A percentile compares a stretch with the other conserved stretches of the same genome.
phyloP scores from a whole-genome alignment of 2,888 invertebrate species.

The Diabrotica balteata region DNA sequence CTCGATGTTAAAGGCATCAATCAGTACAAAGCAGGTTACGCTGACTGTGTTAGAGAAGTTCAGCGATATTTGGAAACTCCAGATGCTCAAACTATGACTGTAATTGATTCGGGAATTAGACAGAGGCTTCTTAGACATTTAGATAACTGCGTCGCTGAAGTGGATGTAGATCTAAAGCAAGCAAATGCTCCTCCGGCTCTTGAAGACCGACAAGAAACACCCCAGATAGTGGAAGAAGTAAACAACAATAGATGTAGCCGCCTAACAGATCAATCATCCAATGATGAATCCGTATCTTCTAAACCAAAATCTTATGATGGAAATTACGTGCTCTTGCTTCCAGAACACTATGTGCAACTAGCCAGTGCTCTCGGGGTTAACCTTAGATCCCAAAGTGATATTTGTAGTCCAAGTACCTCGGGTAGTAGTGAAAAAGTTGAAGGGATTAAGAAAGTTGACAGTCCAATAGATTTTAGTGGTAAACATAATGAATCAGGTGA shows the following conservation, averaged over 20 bases:
- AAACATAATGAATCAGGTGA: slow-evolving; percentile 55
- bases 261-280: slow-evolving; percentile 14
- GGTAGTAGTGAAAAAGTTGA: slow-evolving; percentile 38
- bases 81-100: slow-evolving; percentile 67
- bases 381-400: slow-evolving; percentile 51
- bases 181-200: slow-evolving; percentile 37
- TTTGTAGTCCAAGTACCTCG: slow-evolving; percentile 43
- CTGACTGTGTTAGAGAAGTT: slow-evolving; percentile 72
- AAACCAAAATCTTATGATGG: slow-evolving; percentile 65
- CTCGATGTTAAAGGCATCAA: slow-evolving; percentile 69
- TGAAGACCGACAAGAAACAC: slow-evolving; percentile 57
- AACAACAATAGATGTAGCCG: slow-evolving; percentile 48
- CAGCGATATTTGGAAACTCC: slow-evolving; percentile 67
- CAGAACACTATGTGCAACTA: slow-evolving; percentile 69
- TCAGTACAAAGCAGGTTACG: slow-evolving; percentile 72
- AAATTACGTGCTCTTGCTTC: slow-evolving; percentile 68
- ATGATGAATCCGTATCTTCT: slow-evolving; percentile 17
- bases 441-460: slow-evolving; percentile 49
- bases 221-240: slow-evolving; percentile 54
- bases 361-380: slow-evolving; percentile 63
- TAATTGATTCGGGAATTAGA: slow-evolving; percentile 66
- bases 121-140: slow-evolving; percentile 68
- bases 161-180: slow-evolving; percentile 63
- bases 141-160: slow-evolving; percentile 68
- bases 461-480: slow-evolving; percentile 63